A percentile compares a stretch with the other conserved stretches of the same genome.
Conservation (phyloP, 2,113 vertebrate species). For the Tetraodon nigroviridis region DNA sequence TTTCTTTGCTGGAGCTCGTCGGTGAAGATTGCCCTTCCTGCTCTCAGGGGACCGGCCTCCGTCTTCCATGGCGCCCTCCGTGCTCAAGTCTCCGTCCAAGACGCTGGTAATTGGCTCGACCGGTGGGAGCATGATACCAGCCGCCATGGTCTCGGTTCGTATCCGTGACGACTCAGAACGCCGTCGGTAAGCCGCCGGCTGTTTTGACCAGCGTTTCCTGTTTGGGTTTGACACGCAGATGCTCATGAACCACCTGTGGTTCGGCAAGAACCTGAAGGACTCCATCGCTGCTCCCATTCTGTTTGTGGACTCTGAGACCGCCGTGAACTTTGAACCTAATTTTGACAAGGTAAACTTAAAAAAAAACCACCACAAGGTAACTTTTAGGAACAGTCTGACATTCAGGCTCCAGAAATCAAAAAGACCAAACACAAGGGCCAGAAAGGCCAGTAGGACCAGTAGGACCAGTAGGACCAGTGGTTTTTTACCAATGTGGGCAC, state of each 20-base stretch:
- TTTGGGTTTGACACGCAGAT: conserved; percentile 53
- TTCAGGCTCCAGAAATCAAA: too few relatives aligned
- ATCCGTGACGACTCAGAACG: conserved; percentile 12
- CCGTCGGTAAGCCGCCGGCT: conserved; percentile 9
- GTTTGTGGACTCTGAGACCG: conserved; percentile 36
- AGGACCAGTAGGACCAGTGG: too few relatives aligned
- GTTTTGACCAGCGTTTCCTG: background rate
- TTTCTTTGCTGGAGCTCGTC: too few relatives aligned
- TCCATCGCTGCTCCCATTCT: conserved; percentile 72
- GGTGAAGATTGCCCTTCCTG: too few relatives aligned
- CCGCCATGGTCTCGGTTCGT: conserved; percentile 77
- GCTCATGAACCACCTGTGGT: conserved; percentile 78
- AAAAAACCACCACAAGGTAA: too few relatives aligned
- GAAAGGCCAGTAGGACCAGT: background rate
- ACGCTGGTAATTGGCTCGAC: conserved; percentile 80
- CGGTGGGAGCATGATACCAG: conserved; percentile 77
- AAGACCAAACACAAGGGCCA: background rate
- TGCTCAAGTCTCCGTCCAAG: conserved; percentile 73
- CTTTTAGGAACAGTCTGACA: too few relatives aligned
- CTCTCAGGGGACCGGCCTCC: conserved; percentile 81
- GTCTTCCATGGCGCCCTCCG: conserved; percentile 80
- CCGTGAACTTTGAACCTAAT: conserved; percentile 62
- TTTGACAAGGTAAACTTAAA: conserved; percentile 63
- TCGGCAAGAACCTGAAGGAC: conserved; percentile 70
- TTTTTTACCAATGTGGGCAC: too few relatives aligned